These are phyloP conservation scores for Hydrozoanthus tunicans DNA, from an alignment of 64 coral and sea anemone genomes.

Conservation along the genomic window DNA sequence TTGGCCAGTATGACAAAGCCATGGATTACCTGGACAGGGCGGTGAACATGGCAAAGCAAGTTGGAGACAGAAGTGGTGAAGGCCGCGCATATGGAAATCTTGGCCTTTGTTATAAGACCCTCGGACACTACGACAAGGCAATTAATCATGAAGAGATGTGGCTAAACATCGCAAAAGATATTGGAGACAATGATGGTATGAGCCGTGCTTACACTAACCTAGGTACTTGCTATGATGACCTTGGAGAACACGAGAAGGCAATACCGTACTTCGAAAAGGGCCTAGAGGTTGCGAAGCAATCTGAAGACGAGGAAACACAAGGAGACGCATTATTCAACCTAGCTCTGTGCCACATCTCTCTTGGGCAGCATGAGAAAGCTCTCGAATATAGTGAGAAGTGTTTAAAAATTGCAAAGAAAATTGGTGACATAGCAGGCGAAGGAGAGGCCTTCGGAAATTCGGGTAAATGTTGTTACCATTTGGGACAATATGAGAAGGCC, in stretches of 20 bases:
- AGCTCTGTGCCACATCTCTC: not conserved
- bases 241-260: not conserved
- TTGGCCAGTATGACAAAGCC: not conserved
- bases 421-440: not conserved
- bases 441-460: not conserved
- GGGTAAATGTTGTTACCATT: not conserved
- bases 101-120: not conserved
- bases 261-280: not conserved
- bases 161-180: not conserved
- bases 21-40: not conserved
- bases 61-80: not conserved
- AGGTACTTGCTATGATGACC: not conserved
- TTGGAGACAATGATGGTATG: not conserved
- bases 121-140: constrained; percentile 8
- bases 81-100: not conserved
- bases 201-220: not conserved
- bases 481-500: not conserved
- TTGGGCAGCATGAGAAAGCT: not conserved
- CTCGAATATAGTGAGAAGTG: not conserved
- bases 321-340: not conserved
- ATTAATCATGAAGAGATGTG: not conserved
- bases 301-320: not conserved
- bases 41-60: not conserved
- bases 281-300: not conserved
- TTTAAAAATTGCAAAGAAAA: not conserved